phyloP scores from a whole-genome alignment of 2,888 invertebrate genomes.

The Archips xylosteana region DNA sequence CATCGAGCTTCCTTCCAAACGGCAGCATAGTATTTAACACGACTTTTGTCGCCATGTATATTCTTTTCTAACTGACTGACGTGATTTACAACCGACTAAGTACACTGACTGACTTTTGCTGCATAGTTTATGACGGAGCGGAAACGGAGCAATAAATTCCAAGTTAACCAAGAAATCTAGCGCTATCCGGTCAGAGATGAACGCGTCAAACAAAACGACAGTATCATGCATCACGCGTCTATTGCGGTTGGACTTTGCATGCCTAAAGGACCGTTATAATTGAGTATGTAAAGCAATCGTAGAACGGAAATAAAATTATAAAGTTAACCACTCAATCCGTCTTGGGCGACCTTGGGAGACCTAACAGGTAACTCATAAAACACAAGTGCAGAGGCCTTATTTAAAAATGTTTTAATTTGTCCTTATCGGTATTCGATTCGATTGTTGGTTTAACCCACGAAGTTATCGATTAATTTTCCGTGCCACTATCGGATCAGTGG shows the following conservation, averaged over 20 bases:
- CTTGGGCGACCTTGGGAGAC: no score
- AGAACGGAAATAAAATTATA: neutral
- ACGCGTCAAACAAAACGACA: neutral
- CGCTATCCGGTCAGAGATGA: neutral
- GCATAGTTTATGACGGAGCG: no score
- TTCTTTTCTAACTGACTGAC: no score
- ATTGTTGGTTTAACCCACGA: neutral
- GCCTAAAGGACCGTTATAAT: neutral
- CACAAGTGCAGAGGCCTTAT: neutral
- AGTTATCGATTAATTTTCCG: neutral
- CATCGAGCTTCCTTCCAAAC: no score
- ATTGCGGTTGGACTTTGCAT: neutral
- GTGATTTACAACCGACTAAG: no score
- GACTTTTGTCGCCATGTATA: no score
- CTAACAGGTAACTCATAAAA: neutral
- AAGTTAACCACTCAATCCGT: no score
- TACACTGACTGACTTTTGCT: no score
- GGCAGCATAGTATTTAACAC: no score
- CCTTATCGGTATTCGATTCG: neutral
- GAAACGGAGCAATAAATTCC: no score
- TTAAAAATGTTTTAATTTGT: neutral
- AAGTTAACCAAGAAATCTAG: no score
- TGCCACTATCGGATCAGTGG: neutral
- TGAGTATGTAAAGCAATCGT: neutral
- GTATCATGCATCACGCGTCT: neutral